phyloP scores from a whole-genome alignment of 37 sponge, comb jelly and placozoan species.

The Geodia barretti region DNA sequence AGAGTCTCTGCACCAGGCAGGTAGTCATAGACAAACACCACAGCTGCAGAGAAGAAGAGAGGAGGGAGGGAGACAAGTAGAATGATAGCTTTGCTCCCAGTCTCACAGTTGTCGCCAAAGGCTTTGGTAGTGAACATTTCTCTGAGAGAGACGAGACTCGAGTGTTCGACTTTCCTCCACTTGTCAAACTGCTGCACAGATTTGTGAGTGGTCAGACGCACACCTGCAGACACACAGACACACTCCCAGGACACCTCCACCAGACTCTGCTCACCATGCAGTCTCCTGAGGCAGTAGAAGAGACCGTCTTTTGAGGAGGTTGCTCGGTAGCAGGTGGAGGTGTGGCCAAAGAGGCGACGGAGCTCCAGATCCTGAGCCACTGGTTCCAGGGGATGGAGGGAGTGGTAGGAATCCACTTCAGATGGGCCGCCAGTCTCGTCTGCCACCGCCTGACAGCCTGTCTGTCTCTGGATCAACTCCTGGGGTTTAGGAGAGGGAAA shows the following conservation, averaged over 20 bases:
- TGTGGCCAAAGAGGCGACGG: slow-evolving; percentile 63
- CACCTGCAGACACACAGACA: slow-evolving; percentile 55
- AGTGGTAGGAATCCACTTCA: slow-evolving; percentile 82
- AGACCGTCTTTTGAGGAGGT: slow-evolving; percentile 40
- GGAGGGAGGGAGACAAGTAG: neutral
- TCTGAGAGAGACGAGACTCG: slow-evolving; percentile 65
- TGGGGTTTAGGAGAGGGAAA: neutral
- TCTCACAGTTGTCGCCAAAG: slow-evolving; percentile 85
- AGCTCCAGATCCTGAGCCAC: slow-evolving; percentile 19
- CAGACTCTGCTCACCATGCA: neutral
- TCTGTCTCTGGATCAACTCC: slow-evolving; percentile 35
- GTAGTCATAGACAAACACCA: slow-evolving; percentile 84
- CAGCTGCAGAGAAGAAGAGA: slow-evolving; percentile 31
- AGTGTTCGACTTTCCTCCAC: slow-evolving; percentile 73
- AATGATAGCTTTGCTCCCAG: neutral
- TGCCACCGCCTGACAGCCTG: slow-evolving; percentile 15
- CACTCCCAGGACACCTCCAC: too few relatives aligned
- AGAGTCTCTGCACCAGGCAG: slow-evolving; percentile 83
- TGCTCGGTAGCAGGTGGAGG: slow-evolving; percentile 78
- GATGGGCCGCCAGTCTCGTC: slow-evolving; percentile 23
- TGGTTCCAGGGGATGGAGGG: slow-evolving; percentile 70
- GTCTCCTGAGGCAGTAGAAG: neutral
- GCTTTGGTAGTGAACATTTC: slow-evolving; percentile 91
- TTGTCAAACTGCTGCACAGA: slow-evolving; percentile 64
- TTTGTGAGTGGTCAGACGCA: slow-evolving; percentile 55